Evolutionary conservation across 2,888 invertebrate genomes (phyloP), one percentile per base, ranked within the genome.

Genomic region (Neoitamus cyanurus): DNA sequence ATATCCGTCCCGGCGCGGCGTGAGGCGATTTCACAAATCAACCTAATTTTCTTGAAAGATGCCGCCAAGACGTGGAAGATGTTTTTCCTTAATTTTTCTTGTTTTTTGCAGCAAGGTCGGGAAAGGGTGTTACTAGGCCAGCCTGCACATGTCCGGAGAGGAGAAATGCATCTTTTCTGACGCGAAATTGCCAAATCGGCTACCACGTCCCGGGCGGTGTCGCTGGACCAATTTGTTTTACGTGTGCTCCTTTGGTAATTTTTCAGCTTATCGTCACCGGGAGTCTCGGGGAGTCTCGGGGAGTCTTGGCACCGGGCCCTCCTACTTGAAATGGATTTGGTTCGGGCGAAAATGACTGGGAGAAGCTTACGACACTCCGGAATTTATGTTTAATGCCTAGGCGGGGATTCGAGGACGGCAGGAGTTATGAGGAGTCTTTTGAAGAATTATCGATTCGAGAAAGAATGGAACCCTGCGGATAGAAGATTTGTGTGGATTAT

Each of bases 181-280:
- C 78, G 3, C 46, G 58, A 31, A 78, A 78, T 58, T 78, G 78
- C 78, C 48, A 78, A 78, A 78, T 48, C 78, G 48, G 58, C 31
- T 31, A 46, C 13, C 15, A 31, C 78, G 11, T 48, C 42, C 58
- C 48, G 46, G 58, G 31, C 34, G 25, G 13, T 58, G 48, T 34
- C 78, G 58, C 46, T 77, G 78, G 58, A 78, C 78, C 78, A 78
- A 78, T 78, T 78, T 48, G n/a, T 78, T 48, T 78, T 78, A 78
- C 31, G 30, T 78, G 48, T 78, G 48, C 20, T 42, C 25, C 58
- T 70, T 30, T 31, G 9, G 78, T 78, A 78, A 78, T 78, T 78
- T 78, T 31, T 78, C 78, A 48, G 34, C 15, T 78, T 78, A 78
- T 78, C 58, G 48, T 78, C 48, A 30, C 48, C 9, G 15, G 28